These are phyloP conservation scores for Pocillopora grandis DNA, from an alignment of 92 coral and sea anemone genomes.

Conservation along the genomic window DNA sequence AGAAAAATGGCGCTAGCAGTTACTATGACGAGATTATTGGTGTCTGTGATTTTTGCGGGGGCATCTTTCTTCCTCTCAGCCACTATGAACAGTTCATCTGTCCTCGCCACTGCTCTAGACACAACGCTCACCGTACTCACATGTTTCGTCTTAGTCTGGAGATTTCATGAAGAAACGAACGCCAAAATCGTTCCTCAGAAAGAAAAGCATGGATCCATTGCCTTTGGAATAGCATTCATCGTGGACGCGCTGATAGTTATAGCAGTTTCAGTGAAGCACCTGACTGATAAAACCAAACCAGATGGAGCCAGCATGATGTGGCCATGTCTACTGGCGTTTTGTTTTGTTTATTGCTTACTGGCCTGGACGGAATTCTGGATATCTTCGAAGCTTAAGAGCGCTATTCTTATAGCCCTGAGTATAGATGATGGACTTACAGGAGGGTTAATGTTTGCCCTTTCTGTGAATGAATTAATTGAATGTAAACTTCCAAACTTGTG, in stretches of 20 bases:
- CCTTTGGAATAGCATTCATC: constrained; percentile 18
- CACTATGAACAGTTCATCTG: constrained; percentile 6
- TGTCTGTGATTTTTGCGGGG: constrained; percentile 8
- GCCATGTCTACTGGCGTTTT: not conserved
- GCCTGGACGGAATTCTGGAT: constrained; percentile 14
- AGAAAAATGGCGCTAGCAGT: constrained; percentile 14
- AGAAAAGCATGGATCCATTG: constrained; percentile 16
- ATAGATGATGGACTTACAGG: constrained; percentile 12
- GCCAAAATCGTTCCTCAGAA: not conserved
- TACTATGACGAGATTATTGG: constrained; percentile 4
- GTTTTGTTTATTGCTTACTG: not conserved
- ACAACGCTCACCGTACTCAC: constrained; percentile 6
- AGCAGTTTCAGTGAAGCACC: not conserved
- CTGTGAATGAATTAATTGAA: not conserved
- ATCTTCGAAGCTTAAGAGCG: constrained; percentile 6
- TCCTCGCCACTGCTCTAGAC: constrained; percentile 20
- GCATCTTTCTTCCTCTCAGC: constrained; percentile 3
- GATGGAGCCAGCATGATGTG: not conserved
- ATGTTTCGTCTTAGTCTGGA: constrained; percentile 1
- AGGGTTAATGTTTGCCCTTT: not conserved
- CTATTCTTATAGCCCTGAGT: constrained; percentile 10
- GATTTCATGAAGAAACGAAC: not conserved
- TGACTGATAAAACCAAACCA: not conserved
- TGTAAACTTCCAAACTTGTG: constrained; percentile 7
- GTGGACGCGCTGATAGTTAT: not conserved